Conservation (phyloP, 1,140 invertebrate genomes). For the Probaryconus sp. region DNA sequence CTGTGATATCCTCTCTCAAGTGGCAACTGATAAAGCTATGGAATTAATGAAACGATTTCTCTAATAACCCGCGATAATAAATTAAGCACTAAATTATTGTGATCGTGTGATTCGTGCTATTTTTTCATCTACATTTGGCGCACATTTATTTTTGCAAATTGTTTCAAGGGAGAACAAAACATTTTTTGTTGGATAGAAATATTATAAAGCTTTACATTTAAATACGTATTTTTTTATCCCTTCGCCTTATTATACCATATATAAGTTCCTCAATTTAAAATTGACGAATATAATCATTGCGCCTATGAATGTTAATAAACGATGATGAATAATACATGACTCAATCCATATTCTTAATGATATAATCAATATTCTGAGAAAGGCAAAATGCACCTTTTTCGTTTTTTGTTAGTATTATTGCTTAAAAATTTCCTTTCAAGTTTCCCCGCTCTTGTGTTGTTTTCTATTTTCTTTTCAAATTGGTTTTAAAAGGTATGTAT, state of each 20-base stretch:
- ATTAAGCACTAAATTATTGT: slow-evolving; percentile 30
- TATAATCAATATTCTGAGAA: slow-evolving; percentile 45
- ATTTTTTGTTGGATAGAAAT: too few relatives aligned
- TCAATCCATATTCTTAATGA: slow-evolving; percentile 42
- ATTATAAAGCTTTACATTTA: too few relatives aligned
- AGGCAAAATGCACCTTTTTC: slow-evolving; percentile 9
- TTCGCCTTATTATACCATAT: slow-evolving; percentile 15
- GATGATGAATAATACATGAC: slow-evolving; percentile 37
- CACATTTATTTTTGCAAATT: too few relatives aligned
- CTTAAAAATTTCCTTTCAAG: slow-evolving; percentile 28
- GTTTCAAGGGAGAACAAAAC: too few relatives aligned
- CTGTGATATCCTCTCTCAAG: slow-evolving; percentile 40
- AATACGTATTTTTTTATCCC: slow-evolving; percentile 17
- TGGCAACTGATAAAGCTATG: slow-evolving; percentile 59
- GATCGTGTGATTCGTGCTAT: neutral
- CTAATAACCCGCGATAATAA: slow-evolving; percentile 61
- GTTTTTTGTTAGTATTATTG: slow-evolving; percentile 14
- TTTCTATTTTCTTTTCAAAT: slow-evolving; percentile 39
- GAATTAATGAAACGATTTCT: slow-evolving; percentile 66
- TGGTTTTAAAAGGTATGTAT: slow-evolving; percentile 40
- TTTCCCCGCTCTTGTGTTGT: slow-evolving; percentile 23
- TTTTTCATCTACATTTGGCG: neutral
- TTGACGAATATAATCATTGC: slow-evolving; percentile 43
- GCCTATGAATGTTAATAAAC: slow-evolving; percentile 35
- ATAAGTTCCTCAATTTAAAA: slow-evolving; percentile 18